Percentiles rank a stretch among this genome's conserved stretches.
phyloP scores from a whole-genome alignment of 2,113 vertebrate species.

The Brachyistius frenatus region DNA sequence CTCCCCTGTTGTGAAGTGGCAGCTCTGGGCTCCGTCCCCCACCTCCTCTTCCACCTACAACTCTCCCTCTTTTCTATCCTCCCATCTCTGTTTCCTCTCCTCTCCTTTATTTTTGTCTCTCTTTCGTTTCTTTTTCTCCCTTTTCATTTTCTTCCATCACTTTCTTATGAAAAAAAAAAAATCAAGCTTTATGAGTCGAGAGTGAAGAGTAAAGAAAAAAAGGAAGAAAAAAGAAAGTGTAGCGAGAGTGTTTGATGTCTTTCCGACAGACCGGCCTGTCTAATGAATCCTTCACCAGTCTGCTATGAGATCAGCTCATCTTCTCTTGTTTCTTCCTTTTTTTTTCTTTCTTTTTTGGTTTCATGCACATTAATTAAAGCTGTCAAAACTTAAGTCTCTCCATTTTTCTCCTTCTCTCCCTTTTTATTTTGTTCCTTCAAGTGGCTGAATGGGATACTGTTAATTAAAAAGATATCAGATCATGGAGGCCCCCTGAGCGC shows the following conservation, averaged over 20 bases:
- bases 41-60: constrained; percentile 25
- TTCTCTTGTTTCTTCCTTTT: constrained; percentile 44
- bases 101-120: not conserved
- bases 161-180: constrained; percentile 32
- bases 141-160: constrained; percentile 47
- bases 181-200: constrained; percentile 26
- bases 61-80: not conserved
- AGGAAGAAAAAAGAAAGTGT: constrained; percentile 8
- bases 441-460: constrained; percentile 86
- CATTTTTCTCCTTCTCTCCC: constrained; percentile 70
- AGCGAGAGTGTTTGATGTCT: constrained; percentile 80
- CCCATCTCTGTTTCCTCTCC: not conserved
- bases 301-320: constrained; percentile 74
- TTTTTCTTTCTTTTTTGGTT: constrained; percentile 56
- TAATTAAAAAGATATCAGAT: constrained; percentile 91
- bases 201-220: constrained; percentile 8
- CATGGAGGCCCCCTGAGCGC: constrained; percentile 82
- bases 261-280: constrained; percentile 79
- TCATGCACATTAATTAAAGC: constrained; percentile 87
- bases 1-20: constrained; percentile 85
- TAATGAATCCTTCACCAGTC: constrained; percentile 84
- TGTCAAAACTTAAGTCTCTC: constrained; percentile 86
- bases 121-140: constrained; percentile 49
- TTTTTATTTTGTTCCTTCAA: constrained; percentile 84
- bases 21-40: constrained; percentile 69